Conservation (phyloP, 2,888 invertebrate genomes). For the Dorcus parallelipipedus region DNA sequence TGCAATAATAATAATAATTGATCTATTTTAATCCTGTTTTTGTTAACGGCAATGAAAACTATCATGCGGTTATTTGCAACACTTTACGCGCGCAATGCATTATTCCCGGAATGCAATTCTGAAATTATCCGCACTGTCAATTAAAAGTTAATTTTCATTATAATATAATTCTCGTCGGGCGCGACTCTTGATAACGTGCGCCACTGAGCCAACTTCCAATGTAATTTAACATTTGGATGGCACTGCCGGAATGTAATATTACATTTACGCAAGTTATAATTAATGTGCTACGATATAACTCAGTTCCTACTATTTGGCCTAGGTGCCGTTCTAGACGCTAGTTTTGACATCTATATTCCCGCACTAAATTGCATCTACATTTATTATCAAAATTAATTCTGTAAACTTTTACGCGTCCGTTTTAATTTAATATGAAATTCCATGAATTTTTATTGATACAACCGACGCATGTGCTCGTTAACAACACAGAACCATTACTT, state of each 20-base stretch:
- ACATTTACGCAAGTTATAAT: slow-evolving; percentile 46
- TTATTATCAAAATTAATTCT: slow-evolving; percentile 10
- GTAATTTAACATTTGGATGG: slow-evolving; percentile 45
- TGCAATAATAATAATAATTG: slow-evolving; percentile 36
- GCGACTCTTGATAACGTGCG: slow-evolving; percentile 35
- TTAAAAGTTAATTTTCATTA: slow-evolving; percentile 44
- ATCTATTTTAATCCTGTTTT: slow-evolving; percentile 38
- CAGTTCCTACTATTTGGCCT: slow-evolving; percentile 20
- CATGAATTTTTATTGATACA: too few species aligned
- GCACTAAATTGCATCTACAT: slow-evolving; percentile 15
- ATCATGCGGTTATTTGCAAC: slow-evolving; percentile 27
- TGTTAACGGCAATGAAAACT: slow-evolving; percentile 30
- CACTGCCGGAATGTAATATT: slow-evolving; percentile 44
- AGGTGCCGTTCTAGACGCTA: slow-evolving; percentile 14
- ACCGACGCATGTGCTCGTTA: too few species aligned
- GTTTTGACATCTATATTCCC: slow-evolving; percentile 18
- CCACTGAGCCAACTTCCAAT: slow-evolving; percentile 40
- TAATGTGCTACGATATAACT: slow-evolving; percentile 38
- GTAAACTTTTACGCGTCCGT: slow-evolving; percentile 1
- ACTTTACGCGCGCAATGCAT: slow-evolving; percentile 27
- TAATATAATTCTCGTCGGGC: slow-evolving; percentile 38
- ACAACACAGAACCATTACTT: too few species aligned
- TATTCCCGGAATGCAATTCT: slow-evolving; percentile 30
- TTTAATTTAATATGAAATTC: background rate
- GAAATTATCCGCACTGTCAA: slow-evolving; percentile 37